These are phyloP conservation scores for Baccha elongata DNA, from an alignment of 2,888 invertebrate genomes.

Conservation along the genomic window DNA sequence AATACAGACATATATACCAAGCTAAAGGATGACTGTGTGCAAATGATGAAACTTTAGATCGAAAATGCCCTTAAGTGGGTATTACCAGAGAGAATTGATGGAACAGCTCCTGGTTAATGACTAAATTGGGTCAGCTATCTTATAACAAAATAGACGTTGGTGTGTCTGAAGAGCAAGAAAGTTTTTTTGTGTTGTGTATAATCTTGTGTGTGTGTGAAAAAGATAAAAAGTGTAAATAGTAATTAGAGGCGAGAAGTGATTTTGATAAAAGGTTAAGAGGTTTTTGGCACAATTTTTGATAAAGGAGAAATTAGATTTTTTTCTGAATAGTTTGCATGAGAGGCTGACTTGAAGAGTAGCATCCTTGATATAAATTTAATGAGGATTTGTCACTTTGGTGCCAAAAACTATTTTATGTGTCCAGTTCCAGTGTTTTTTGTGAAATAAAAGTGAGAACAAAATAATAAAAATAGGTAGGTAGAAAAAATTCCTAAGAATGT, in stretches of 20 bases:
- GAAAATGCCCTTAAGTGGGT: constrained; percentile 50
- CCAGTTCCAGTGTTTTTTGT: no score
- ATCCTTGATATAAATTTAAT: no score
- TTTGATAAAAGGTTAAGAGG: constrained; percentile 22
- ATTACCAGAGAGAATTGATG: constrained; percentile 39
- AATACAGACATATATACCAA: not conserved
- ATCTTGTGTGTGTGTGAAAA: not conserved
- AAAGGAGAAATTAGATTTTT: not conserved
- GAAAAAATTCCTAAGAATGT: no score
- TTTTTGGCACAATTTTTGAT: not conserved
- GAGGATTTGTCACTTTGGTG: no score
- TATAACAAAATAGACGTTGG: constrained; percentile 1
- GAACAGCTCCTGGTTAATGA: constrained; percentile 35
- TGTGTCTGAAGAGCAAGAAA: not conserved
- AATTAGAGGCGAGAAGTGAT: constrained; percentile 39
- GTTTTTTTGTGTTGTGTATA: not conserved
- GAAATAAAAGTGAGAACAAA: no score
- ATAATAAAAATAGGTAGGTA: no score
- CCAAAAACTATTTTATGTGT: no score
- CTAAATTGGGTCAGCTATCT: constrained; percentile 54
- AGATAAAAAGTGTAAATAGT: constrained; percentile 44
- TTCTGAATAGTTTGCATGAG: no score
- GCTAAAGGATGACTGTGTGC: constrained; percentile 11
- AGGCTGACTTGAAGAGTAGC: no score
- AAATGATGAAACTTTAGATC: constrained; percentile 36